These are phyloP conservation scores for Phalacrocorax carbo DNA, from an alignment of 2,113 vertebrate species.

Conservation along the genomic window DNA sequence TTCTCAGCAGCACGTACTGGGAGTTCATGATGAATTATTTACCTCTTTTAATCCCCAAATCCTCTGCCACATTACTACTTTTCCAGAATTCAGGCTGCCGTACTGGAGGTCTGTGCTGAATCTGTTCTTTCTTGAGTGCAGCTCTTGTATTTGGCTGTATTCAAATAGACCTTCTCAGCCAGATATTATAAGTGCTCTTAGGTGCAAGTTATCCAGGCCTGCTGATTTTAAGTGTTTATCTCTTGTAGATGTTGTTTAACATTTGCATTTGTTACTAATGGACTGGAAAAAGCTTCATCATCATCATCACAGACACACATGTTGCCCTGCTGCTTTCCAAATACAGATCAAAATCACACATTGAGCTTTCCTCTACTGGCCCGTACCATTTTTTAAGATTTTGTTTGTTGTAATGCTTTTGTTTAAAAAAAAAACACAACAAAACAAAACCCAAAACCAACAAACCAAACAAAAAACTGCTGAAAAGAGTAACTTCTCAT, in stretches of 20 bases:
- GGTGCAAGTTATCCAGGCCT: neutral
- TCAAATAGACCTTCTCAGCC: neutral
- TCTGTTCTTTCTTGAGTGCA: neutral
- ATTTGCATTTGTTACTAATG: slow-evolving; percentile 27
- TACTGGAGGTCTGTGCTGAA: neutral
- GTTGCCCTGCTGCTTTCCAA: slow-evolving; percentile 1
- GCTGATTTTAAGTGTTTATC: slow-evolving; percentile 23
- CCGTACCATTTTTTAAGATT: neutral
- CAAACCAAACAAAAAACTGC: neutral
- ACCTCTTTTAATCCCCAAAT: neutral
- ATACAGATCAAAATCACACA: neutral
- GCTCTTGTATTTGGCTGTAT: neutral
- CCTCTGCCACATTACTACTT: neutral
- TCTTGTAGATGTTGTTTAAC: neutral
- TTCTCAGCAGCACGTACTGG: neutral
- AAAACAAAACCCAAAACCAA: neutral
- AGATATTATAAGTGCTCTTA: neutral
- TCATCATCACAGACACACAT: neutral
- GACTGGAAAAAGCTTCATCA: slow-evolving; percentile 27
- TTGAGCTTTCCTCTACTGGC: neutral
- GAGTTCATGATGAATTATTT: neutral
- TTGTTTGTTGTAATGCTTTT: neutral
- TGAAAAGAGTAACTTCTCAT: neutral
- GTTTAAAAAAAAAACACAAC: neutral
- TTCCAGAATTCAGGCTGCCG: neutral